Evolutionary conservation across 1,140 invertebrate species (phyloP), one percentile per base, ranked within the genome.

Genomic region (Brachionus koreanus): DNA sequence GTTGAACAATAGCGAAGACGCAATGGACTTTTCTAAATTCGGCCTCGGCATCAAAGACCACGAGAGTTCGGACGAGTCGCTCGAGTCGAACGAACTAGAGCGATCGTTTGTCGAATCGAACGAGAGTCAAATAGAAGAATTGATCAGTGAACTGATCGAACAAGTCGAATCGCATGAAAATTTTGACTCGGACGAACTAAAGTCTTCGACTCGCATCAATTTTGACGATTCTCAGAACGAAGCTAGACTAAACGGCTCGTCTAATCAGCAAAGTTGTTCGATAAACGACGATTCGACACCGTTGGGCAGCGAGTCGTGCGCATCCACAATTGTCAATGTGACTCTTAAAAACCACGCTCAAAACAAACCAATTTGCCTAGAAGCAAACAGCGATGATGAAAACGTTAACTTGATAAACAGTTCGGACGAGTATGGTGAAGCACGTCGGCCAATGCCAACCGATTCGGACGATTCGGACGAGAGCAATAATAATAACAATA

Each of bases 21-120:
- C 10, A 4, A 79, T 79, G 76, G 76, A 79, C 23, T 79, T 79
- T 79, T 39, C 49, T 4, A 79, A 79, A 37, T 79, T 79, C n/a
- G 76, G 76, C 16, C 49, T 79, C 7, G 76, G 76, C 19, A 79
- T 79, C 16, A 79, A 43, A 39, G 76, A 79, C n/a, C 76, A 74
- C 43, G 65, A 42, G 65, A 74, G 69, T 25, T 74, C 69, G 42
- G 69, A 46, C 43, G 69, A 74, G 39, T 74, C 69, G 7, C 3
- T 74, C 19, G 19, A 46, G 1, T 74, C 69, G 1, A 12, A 74
- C 25, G 5, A 74, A 7, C 33, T 74, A n/a, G 25, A 74, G 9
- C 39, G 19, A 7, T 74, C 69, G 1, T 74, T 46, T 25, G 0
- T 74, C 2, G n/a, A 74, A 2, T 35, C 37, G 6, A 25, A 43